A percentile compares a stretch with the other conserved stretches of the same genome.
phyloP scores from a whole-genome alignment of 2,888 invertebrate species.

The Lasius fuliginosus region DNA sequence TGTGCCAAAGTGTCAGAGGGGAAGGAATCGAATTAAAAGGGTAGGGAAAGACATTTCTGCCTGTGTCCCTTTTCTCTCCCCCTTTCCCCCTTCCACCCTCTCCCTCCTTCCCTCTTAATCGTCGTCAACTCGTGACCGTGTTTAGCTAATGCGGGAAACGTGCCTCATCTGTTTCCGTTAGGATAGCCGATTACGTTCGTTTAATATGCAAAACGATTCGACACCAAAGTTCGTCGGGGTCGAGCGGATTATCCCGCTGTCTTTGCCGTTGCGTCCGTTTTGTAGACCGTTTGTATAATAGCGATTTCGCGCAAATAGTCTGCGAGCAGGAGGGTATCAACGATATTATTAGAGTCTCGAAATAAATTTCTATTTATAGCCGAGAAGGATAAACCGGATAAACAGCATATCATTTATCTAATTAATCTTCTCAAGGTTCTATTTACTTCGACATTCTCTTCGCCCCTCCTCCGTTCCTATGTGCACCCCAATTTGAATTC shows the following conservation, averaged over 20 bases:
- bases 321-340: not conserved
- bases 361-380: not conserved
- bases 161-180: slow-evolving; percentile 69
- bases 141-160: slow-evolving; percentile 72
- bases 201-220: slow-evolving; percentile 76
- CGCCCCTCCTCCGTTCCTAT: not conserved
- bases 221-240: slow-evolving; percentile 60
- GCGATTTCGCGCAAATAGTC: not conserved
- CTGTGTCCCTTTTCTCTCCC: not conserved
- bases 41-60: not conserved
- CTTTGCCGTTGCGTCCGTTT: slow-evolving; percentile 20
- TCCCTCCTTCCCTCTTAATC: slow-evolving; percentile 25
- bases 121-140: slow-evolving; percentile 55
- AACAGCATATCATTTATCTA: not conserved
- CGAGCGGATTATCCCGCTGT: slow-evolving; percentile 65
- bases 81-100: not conserved
- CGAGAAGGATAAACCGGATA: not conserved
- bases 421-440: not conserved
- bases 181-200: slow-evolving; percentile 66
- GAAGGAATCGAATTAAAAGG: slow-evolving; percentile 71
- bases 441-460: not conserved
- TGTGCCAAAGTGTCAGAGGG: slow-evolving; percentile 48
- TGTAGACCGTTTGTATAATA: slow-evolving; percentile 7
- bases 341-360: slow-evolving; percentile 18
- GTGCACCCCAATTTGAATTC: not conserved